Conservation (phyloP, 2,797 vertebrate species). For the Sphaeramia orbicularis region DNA sequence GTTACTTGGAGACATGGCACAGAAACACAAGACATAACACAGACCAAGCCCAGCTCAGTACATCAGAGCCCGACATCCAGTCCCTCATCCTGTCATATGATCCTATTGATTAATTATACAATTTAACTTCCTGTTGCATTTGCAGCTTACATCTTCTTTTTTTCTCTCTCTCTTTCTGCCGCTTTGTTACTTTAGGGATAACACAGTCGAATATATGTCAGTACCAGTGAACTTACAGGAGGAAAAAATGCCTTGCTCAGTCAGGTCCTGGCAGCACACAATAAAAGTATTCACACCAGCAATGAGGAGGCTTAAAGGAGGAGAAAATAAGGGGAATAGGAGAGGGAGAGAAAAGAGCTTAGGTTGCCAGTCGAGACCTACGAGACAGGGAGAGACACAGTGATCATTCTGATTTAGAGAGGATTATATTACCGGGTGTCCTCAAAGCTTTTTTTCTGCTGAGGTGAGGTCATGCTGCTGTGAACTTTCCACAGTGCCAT, state of each 20-base stretch:
- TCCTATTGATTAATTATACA: conserved; percentile 24
- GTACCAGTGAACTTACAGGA: conserved; percentile 41
- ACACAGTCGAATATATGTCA: conserved; percentile 45
- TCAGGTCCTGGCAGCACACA: conserved; percentile 80
- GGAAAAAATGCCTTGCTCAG: conserved; percentile 51
- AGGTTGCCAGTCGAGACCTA: conserved; percentile 52
- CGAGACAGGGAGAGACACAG: conserved; percentile 27
- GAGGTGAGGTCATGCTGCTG: conserved; percentile 41
- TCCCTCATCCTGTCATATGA: conserved; percentile 16
- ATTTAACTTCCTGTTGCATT: not conserved
- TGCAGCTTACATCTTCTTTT: not conserved
- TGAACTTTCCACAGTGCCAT: conserved; percentile 35
- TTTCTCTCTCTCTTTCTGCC: conserved; percentile 15
- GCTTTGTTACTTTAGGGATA: conserved; percentile 59
- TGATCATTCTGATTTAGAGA: conserved; percentile 55
- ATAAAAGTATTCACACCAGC: conserved; percentile 82
- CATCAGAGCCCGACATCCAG: conserved; percentile 29
- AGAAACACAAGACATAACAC: conserved; percentile 49
- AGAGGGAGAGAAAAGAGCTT: conserved; percentile 40
- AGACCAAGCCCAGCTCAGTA: conserved; percentile 44
- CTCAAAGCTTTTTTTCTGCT: conserved; percentile 38
- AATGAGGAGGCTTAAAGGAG: conserved; percentile 54
- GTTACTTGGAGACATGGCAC: conserved; percentile 61
- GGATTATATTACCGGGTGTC: conserved; percentile 51
- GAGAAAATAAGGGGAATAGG: conserved; percentile 29